Evolutionary conservation across 2,797 vertebrate genomes (phyloP), one percentile per base, ranked within the genome.

Genomic region (Pelobates cultripes): DNA sequence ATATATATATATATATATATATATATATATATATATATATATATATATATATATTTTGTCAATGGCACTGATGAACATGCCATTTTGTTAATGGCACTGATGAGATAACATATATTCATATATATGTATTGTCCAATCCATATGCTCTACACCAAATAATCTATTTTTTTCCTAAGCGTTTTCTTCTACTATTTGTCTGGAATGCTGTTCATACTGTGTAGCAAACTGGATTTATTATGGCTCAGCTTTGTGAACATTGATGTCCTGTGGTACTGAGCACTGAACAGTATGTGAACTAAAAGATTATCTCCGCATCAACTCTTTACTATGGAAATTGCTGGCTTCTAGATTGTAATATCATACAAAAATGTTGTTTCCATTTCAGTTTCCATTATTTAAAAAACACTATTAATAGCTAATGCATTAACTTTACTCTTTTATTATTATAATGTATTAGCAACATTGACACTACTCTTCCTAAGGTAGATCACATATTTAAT

Each of bases 321-420:
- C 77, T 69, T 77, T 60, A 47, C 57, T 15, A 57, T 8, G 57
- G 15, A 10, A 77, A 40, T 12, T 69, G 42, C 68, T 73, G 44
- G 43, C 60, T 72, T 15, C 45, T 67, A 4, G 43, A 57, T n/a
- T 61, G 45, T 57, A 73, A 73, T 77, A 57, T 45, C 42, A 42
- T 74, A 77, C 61, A 64, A 15, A 57, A 70, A 42, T 66, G 45
- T 3, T 71, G 61, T 72, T 72, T 82, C 63, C n/a, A n/a, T 73
- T 72, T 77, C 44, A 73, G 42, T 77, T 73, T 72, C n/a, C 47
- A 72, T 40, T 75, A 73, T 77, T 82, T 82, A 82, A 76, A 64
- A 71, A 66, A n/a, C n/a, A n/a, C n/a, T n/a, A n/a, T n/a, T n/a
- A n/a, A n/a, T n/a, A n/a, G n/a, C n/a, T n/a, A n/a, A n/a, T n/a